Conservation (phyloP, 2,888 invertebrate genomes). For the Sympetrum striolatum region DNA sequence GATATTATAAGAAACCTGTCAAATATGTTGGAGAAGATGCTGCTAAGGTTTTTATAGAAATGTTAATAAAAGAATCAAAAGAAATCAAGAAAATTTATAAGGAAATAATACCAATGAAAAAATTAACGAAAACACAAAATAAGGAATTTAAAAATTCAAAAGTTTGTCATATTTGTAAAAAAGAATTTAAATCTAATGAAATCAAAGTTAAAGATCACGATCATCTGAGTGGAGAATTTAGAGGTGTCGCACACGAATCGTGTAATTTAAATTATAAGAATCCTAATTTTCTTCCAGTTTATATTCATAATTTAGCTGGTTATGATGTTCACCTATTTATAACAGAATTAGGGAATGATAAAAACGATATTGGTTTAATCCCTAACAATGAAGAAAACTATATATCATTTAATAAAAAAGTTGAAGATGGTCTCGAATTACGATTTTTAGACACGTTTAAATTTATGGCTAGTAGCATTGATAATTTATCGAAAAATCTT, state of each 20-base stretch:
- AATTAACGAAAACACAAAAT: constrained; percentile 49
- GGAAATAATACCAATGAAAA: constrained; percentile 47
- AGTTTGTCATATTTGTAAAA: constrained; percentile 51
- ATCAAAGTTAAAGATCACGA: constrained; percentile 52
- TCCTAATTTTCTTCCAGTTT: constrained; percentile 52
- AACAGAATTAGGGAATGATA: too few relatives aligned
- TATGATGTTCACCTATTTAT: too few relatives aligned
- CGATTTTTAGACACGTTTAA: too few relatives aligned
- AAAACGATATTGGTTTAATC: too few relatives aligned
- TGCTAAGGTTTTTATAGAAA: not conserved
- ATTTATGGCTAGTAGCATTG: too few relatives aligned
- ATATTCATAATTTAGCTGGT: constrained; percentile 54
- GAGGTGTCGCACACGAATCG: constrained; percentile 52
- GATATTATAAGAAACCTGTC: not conserved
- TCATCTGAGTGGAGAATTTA: constrained; percentile 52
- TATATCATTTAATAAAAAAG: too few relatives aligned
- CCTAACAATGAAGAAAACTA: too few relatives aligned
- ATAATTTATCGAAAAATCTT: too few relatives aligned
- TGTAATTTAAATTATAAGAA: constrained; percentile 55
- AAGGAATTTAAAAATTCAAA: constrained; percentile 48
- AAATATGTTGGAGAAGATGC: not conserved
- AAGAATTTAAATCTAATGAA: constrained; percentile 46
- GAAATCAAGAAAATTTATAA: constrained; percentile 44
- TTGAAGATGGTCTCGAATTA: too few relatives aligned
- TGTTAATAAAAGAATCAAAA: too few relatives aligned